These are phyloP conservation scores for Alosa sapidissima DNA, from an alignment of 2,797 vertebrate genomes.

Conservation along the genomic window DNA sequence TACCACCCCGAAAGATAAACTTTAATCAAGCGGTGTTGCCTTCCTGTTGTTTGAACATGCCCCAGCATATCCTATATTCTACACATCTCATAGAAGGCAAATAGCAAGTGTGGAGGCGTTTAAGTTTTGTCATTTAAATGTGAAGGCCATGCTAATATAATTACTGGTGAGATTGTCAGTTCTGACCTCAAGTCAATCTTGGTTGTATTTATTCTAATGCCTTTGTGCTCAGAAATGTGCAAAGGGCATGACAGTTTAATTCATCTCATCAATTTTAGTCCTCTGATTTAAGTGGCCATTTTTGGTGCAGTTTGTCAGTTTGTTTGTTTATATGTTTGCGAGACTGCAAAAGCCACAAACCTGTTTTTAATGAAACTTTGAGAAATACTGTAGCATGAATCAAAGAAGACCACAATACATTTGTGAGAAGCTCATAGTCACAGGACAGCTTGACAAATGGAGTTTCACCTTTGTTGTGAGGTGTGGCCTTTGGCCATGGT, in stretches of 20 bases:
- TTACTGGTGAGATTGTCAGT: constrained; percentile 64
- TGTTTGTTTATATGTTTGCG: too few species aligned
- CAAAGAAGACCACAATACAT: too few species aligned
- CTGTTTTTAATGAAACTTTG: too few species aligned
- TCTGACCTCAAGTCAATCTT: constrained; percentile 67
- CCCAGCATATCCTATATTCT: constrained; percentile 70
- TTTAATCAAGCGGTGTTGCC: constrained; percentile 79
- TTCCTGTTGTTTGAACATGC: constrained; percentile 75
- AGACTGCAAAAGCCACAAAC: too few species aligned
- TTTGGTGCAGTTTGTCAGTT: too few species aligned
- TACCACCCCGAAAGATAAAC: constrained; percentile 82
- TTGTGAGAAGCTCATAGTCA: too few species aligned
- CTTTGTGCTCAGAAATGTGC: constrained; percentile 38
- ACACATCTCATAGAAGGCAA: constrained; percentile 69
- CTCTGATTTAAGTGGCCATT: too few species aligned
- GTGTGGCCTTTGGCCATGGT: background rate
- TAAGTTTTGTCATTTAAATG: constrained; percentile 77
- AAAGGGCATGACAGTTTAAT: background rate
- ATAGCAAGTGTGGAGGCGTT: constrained; percentile 75
- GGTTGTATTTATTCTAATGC: constrained; percentile 68
- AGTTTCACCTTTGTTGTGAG: too few species aligned
- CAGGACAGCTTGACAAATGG: too few species aligned
- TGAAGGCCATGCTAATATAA: constrained; percentile 73
- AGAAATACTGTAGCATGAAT: too few species aligned
- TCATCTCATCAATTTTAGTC: too few species aligned